phyloP scores from a whole-genome alignment of 2,888 invertebrate species.

The Hypomecis punctinalis region DNA sequence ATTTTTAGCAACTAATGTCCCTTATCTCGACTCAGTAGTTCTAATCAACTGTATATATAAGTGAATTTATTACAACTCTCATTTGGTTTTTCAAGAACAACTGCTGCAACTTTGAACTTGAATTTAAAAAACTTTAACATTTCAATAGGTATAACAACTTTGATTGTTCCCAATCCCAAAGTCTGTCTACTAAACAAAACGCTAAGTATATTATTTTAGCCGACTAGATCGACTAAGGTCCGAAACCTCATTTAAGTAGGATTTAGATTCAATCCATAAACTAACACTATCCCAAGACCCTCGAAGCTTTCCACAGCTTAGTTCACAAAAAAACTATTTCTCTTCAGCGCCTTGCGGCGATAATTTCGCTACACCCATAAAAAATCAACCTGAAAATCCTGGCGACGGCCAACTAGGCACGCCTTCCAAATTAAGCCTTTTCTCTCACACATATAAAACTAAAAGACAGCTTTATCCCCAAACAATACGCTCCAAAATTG shows the following conservation, averaged over 20 bases:
- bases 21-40: too few species aligned
- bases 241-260: constrained; percentile 22
- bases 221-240: not conserved
- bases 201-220: too few species aligned
- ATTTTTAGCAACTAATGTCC: too few species aligned
- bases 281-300: constrained; percentile 13
- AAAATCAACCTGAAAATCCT: constrained; percentile 80
- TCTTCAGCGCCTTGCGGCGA: constrained; percentile 64
- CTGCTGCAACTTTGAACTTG: too few species aligned
- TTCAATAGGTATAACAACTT: too few species aligned
- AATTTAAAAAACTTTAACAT: too few species aligned
- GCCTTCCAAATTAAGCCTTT: constrained; percentile 81
- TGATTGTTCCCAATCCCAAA: too few species aligned
- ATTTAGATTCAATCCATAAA: constrained; percentile 14
- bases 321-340: constrained; percentile 60
- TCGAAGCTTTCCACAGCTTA: constrained; percentile 25
- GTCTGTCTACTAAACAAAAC: not conserved
- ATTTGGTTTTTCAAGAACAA: too few species aligned
- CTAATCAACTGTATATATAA: too few species aligned
- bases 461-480: constrained; percentile 44
- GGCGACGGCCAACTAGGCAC: constrained; percentile 78
- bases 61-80: too few species aligned
- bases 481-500: constrained; percentile 42
- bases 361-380: constrained; percentile 75
- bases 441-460: constrained; percentile 41